These are phyloP conservation scores for Rhopalosiphum nymphaeae DNA, from an alignment of 2,888 invertebrate species.

Conservation along the genomic window DNA sequence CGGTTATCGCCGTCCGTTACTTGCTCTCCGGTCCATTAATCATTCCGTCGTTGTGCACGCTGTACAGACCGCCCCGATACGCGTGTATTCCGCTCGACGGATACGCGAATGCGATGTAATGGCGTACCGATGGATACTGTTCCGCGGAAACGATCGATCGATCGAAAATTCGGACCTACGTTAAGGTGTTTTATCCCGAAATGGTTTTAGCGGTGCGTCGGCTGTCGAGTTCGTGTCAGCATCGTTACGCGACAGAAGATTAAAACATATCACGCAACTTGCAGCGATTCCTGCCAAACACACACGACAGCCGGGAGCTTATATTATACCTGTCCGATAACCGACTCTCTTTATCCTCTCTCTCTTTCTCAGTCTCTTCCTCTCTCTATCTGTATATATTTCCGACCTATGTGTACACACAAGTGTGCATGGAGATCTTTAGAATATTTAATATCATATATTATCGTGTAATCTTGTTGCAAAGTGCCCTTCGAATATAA, in stretches of 20 bases:
- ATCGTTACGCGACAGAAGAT: too few species aligned
- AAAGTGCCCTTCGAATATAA: slow-evolving; percentile 25
- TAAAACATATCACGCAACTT: not conserved
- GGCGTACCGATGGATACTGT: too few species aligned
- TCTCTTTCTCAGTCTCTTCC: not conserved
- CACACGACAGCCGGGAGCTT: not conserved
- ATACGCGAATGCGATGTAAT: not conserved
- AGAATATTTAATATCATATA: not conserved
- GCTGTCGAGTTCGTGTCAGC: not conserved
- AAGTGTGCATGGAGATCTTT: not conserved
- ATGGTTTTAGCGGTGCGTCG: not conserved
- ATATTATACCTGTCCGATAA: not conserved
- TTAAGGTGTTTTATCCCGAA: not conserved
- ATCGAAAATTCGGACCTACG: not conserved
- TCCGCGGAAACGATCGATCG: not conserved
- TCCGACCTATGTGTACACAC: not conserved
- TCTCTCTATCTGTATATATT: not conserved
- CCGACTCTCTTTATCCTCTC: not conserved
- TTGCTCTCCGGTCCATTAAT: not conserved
- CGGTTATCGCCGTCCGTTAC: not conserved
- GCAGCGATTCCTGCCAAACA: not conserved
- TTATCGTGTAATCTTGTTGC: not conserved
- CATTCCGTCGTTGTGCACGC: not conserved
- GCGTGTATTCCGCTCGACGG: not conserved
- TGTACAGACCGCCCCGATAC: not conserved